Conservation (phyloP, 2,797 vertebrate genomes). For the Sparus aurata region DNA sequence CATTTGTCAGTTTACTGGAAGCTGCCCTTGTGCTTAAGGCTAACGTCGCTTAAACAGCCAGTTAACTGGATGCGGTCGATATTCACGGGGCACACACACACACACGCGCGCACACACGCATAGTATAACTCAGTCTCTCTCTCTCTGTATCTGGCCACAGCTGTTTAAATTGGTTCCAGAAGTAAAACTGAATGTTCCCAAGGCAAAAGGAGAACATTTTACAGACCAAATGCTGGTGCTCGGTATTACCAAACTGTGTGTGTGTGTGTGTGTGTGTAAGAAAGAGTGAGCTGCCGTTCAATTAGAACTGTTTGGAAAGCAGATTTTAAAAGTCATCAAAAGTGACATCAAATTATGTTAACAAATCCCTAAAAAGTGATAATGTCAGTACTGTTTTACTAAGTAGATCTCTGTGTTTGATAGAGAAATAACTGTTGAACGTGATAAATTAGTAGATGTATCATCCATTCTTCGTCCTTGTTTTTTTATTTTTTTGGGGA, state of each 20-base stretch:
- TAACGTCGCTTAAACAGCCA: conserved; percentile 61
- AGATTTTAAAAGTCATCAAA: background rate
- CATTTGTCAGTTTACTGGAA: conserved; percentile 75
- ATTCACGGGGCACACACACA: conserved; percentile 42
- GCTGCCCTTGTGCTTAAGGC: conserved; percentile 62
- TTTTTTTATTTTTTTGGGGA: conserved; percentile 10
- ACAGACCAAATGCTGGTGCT: conserved; percentile 41
- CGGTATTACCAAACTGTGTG: background rate
- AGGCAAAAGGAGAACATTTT: conserved; percentile 73
- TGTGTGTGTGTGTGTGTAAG: background rate
- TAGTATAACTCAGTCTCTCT: conserved; percentile 30
- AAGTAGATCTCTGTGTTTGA: background rate
- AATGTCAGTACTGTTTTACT: background rate
- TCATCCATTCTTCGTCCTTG: background rate
- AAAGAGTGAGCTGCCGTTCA: background rate
- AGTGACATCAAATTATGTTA: conserved; percentile 20
- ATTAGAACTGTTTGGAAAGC: conserved; percentile 19
- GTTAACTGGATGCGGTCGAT: conserved; percentile 71
- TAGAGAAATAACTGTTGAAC: background rate
- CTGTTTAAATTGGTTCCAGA: conserved; percentile 84
- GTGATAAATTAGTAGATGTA: background rate
- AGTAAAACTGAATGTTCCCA: conserved; percentile 78
- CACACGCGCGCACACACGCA: conserved; percentile 7
- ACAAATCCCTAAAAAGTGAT: conserved; percentile 3
- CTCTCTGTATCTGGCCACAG: conserved; percentile 72